Conservation (phyloP, 2,797 vertebrate genomes). For the Myotis pilosus region DNA sequence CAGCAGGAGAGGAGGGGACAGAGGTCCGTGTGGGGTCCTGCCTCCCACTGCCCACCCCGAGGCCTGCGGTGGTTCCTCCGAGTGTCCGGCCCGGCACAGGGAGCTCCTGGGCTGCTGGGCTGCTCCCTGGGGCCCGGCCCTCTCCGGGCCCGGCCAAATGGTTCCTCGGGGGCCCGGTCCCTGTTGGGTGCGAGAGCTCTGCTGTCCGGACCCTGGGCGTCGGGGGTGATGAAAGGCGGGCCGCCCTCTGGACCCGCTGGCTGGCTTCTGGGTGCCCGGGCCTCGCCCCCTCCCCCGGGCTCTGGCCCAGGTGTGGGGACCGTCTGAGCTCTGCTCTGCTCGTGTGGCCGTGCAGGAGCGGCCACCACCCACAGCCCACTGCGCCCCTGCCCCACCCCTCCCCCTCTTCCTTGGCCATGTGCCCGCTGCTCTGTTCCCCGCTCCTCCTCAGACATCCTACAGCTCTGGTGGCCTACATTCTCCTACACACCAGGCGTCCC, state of each 20-base stretch:
- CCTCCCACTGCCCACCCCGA: neutral
- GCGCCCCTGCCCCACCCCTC: rapidly evolving
- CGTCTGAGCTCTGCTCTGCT: neutral
- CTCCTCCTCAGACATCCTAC: neutral
- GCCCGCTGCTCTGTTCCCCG: neutral
- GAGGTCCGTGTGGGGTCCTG: neutral
- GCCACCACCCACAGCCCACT: rapidly evolving
- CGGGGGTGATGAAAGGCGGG: rapidly evolving
- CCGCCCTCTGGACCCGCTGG: rapidly evolving
- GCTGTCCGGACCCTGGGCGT: neutral
- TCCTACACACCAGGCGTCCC: neutral
- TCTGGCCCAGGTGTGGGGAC: too few species aligned
- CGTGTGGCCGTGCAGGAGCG: neutral
- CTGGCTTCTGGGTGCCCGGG: neutral
- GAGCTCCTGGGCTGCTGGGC: rapidly evolving
- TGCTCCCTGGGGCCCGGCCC: neutral
- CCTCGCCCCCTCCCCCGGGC: too few species aligned
- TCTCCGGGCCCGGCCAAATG: rapidly evolving
- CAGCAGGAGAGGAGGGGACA: neutral
- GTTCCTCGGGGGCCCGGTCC: neutral
- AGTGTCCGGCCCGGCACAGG: neutral
- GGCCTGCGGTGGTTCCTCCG: neutral
- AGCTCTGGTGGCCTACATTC: neutral
- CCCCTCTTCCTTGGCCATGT: neutral
- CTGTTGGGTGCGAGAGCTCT: neutral